A percentile compares a stretch with the other conserved stretches of the same genome.
phyloP scores from a whole-genome alignment of 2,888 invertebrate species.

The Ochropleura leucogaster region DNA sequence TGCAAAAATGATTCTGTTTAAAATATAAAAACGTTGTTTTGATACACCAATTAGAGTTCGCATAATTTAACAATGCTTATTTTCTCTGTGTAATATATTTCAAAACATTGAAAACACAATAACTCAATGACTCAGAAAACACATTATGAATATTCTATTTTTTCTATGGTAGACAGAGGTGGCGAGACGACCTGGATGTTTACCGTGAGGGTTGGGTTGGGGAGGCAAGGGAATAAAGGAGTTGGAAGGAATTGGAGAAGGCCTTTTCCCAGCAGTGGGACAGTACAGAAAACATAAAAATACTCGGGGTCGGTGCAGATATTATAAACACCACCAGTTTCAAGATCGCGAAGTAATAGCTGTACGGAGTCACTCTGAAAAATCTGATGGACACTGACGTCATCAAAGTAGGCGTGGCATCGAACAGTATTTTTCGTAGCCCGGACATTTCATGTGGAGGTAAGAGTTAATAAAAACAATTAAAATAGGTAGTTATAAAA shows the following conservation, averaged over 20 bases:
- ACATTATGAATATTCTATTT: neutral
- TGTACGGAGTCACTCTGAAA: neutral
- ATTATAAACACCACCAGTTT: neutral
- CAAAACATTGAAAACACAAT: neutral
- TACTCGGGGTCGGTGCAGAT: neutral
- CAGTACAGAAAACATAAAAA: neutral
- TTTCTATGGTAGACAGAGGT: neutral
- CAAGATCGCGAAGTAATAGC: neutral
- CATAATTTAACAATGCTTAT: neutral
- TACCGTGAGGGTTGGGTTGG: neutral
- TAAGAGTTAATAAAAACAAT: constrained; percentile 24
- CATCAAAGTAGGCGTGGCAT: neutral
- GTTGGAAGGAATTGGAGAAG: neutral
- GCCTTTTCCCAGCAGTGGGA: neutral
- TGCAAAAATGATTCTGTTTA: neutral
- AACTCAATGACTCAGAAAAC: neutral
- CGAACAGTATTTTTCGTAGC: neutral
- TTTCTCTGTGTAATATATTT: neutral
- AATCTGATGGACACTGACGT: neutral
- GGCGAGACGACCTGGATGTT: neutral
- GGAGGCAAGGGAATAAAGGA: neutral
- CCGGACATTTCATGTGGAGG: neutral
- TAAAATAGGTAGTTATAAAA: neutral
- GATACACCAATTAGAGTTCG: constrained; percentile 4
- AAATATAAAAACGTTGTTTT: no score